These are phyloP conservation scores for Peromyscus attwateri DNA, from an alignment of 2,797 vertebrate genomes.

Conservation along the genomic window DNA sequence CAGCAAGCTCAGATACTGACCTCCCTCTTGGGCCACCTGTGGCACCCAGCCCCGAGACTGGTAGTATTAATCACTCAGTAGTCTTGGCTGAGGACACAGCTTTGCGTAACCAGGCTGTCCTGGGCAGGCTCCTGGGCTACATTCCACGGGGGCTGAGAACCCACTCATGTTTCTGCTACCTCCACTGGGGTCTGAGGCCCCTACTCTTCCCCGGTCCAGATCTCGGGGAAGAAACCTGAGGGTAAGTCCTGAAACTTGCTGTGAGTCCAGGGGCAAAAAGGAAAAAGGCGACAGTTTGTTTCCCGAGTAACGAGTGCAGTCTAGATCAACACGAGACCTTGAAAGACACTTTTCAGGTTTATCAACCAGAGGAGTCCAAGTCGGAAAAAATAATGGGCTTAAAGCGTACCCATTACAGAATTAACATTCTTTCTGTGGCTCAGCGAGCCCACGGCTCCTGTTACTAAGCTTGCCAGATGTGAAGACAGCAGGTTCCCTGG, in stretches of 20 bases:
- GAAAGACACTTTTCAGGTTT: slow-evolving; percentile 80
- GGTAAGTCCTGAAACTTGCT: background rate
- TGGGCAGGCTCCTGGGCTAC: background rate
- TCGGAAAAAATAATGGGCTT: slow-evolving; percentile 18
- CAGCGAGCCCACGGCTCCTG: background rate
- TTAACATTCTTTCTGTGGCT: background rate
- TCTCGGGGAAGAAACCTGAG: background rate
- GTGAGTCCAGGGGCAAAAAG: background rate
- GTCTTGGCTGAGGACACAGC: slow-evolving; percentile 26
- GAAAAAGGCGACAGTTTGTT: background rate
- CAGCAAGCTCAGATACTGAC: background rate
- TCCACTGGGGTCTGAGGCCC: background rate
- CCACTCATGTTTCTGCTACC: background rate
- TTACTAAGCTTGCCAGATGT: background rate
- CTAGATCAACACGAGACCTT: background rate
- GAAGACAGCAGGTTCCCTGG: background rate
- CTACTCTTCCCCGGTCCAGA: background rate
- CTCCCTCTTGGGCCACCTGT: background rate
- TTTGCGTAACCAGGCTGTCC: background rate
- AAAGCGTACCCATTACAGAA: background rate
- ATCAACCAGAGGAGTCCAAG: slow-evolving; percentile 25
- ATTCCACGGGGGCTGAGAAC: background rate
- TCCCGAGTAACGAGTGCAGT: background rate
- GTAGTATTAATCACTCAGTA: slow-evolving; percentile 21
- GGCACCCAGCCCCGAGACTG: background rate